Percentiles rank a stretch among this genome's conserved stretches.
Evolutionary conservation across 2,888 invertebrate species (phyloP).

Genomic region (Nemurella pictetii): DNA sequence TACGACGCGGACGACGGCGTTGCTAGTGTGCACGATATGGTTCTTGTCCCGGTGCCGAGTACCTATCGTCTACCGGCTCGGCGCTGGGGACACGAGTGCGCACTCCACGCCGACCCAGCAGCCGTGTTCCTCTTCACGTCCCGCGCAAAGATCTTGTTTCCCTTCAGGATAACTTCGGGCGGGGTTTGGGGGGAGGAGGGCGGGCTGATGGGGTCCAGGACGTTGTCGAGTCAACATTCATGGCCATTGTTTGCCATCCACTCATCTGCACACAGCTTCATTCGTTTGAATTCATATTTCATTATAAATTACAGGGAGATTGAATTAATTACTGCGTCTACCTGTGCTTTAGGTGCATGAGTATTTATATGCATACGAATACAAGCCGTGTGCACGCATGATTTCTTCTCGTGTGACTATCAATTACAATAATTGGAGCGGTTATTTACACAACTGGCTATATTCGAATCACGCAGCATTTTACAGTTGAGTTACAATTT

Average conservation of each 20-base stretch:
- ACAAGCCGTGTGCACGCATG: neutral
- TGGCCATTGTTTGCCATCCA: neutral
- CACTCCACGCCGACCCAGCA: neutral
- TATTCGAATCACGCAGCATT: neutral
- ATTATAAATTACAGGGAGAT: neutral
- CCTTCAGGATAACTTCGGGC: too few relatives aligned
- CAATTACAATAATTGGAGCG: neutral
- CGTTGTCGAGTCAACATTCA: neutral
- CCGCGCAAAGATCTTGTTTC: neutral
- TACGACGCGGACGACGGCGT: neutral
- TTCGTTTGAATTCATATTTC: neutral
- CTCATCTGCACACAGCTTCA: neutral
- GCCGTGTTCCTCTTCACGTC: neutral
- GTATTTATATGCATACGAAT: neutral
- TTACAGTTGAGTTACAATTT: neutral
- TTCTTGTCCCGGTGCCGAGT: neutral
- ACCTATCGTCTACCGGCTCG: too few relatives aligned
- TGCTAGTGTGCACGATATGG: neutral
- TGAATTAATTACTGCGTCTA: neutral
- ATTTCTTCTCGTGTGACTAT: neutral
- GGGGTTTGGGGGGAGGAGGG: neutral
- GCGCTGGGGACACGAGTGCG: neutral
- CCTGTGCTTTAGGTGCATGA: neutral
- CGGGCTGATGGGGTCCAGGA: neutral
- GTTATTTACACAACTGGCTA: neutral